A percentile compares a stretch with the other conserved stretches of the same genome.
These are phyloP conservation scores for Tanypteryx hageni DNA, from an alignment of 2,888 invertebrate species.

Conservation along the genomic window DNA sequence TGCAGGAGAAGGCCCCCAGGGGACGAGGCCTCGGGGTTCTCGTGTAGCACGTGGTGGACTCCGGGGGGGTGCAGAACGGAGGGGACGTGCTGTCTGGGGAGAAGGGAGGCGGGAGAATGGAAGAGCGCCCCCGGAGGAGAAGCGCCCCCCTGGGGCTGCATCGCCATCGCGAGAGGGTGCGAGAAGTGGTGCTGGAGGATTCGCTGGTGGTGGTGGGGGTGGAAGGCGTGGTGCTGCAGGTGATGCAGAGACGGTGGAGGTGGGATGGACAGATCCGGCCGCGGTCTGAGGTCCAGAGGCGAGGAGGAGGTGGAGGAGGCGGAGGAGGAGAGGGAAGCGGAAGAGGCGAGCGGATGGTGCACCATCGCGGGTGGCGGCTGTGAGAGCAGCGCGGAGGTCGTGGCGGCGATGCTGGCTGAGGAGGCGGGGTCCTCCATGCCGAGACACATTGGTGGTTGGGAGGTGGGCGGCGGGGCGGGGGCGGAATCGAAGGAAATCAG, in stretches of 20 bases:
- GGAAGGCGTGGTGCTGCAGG: constrained; percentile 49
- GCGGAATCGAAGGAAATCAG: constrained; percentile 73
- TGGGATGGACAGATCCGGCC: constrained; percentile 69
- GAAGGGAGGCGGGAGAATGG: not conserved
- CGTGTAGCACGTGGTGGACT: constrained; percentile 75
- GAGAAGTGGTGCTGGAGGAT: constrained; percentile 50
- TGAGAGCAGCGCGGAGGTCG: constrained; percentile 22
- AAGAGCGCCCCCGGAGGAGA: constrained; percentile 61
- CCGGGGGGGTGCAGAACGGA: constrained; percentile 73
- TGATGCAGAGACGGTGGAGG: constrained; percentile 12
- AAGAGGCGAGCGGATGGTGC: constrained; percentile 45
- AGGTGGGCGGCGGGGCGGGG: constrained; percentile 71
- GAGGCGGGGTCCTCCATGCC: constrained; percentile 58
- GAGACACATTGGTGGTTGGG: constrained; percentile 54
- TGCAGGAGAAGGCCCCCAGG: not conserved
- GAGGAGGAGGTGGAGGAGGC: constrained; percentile 68
- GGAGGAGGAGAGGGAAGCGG: constrained; percentile 13
- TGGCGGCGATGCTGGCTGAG: constrained; percentile 50
- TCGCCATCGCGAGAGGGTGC: constrained; percentile 29
- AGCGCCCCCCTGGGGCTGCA: constrained; percentile 68
- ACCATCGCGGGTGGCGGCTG: not conserved
- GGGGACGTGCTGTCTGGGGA: constrained; percentile 9
- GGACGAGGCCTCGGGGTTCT: not conserved
- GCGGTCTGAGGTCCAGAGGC: constrained; percentile 75
- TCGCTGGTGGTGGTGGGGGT: constrained; percentile 39